phyloP scores from a whole-genome alignment of 1,140 invertebrate genomes.

The Drosophila watanabei region DNA sequence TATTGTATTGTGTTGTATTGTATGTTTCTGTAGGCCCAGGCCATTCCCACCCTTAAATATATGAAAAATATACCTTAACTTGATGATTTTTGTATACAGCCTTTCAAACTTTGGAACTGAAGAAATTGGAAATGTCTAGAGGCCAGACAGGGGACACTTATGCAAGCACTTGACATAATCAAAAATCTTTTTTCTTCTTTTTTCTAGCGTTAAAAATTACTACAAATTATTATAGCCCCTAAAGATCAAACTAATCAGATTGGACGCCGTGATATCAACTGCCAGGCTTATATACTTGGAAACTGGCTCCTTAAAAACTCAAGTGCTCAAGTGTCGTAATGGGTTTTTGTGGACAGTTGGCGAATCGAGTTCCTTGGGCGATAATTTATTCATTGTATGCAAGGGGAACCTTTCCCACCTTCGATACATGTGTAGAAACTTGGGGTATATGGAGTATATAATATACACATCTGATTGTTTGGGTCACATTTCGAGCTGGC shows the following conservation, averaged over 20 bases:
- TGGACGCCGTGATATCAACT: neutral
- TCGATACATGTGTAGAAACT: neutral
- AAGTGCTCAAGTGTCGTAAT: slow-evolving; percentile 22
- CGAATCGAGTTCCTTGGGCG: slow-evolving; percentile 20
- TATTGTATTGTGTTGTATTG: neutral
- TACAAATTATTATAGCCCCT: neutral
- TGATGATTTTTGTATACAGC: too few relatives aligned
- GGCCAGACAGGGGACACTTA: slow-evolving; percentile 3
- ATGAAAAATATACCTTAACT: neutral
- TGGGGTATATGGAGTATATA: slow-evolving; percentile 8
- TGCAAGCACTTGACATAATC: neutral
- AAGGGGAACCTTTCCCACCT: slow-evolving; percentile 23
- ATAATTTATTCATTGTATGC: slow-evolving; percentile 43
- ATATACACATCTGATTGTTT: slow-evolving; percentile 35
- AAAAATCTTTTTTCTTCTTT: too few relatives aligned
- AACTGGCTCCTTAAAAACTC: neutral
- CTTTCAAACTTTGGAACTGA: neutral
- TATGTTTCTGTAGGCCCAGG: too few relatives aligned
- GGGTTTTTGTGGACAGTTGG: slow-evolving; percentile 31
- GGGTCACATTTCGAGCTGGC: slow-evolving; percentile 29
- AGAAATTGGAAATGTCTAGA: neutral
- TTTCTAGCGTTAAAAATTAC: neutral
- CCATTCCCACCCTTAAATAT: neutral
- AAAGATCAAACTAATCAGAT: neutral
- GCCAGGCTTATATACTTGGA: neutral